Base-by-base conservation (phyloP, 1,140 invertebrate species). In the Bombus sylvicola region DNA sequence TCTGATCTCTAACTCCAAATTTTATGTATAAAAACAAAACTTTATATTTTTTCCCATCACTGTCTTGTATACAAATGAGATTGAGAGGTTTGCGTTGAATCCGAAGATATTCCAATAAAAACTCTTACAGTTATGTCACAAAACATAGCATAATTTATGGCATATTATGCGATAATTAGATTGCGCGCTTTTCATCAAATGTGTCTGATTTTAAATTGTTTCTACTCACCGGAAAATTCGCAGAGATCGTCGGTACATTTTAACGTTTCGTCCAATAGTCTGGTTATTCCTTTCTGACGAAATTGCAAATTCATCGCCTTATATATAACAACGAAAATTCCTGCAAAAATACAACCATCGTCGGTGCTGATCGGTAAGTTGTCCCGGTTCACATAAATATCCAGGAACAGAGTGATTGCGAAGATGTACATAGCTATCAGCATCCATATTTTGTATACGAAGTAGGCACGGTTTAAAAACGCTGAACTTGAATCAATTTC, bases 361-460 rank as follows among this genome's bases (percentile, higher is more conserved):
- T 94, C 91, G 68, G 91, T 93, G 57, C 91, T 84, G 39, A 92
- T 89, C 47, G 87, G 81, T 39, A 93, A 71, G 39, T 94, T 78
- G 28, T 91, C 83, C n/a, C 86, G 75, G 64, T 83, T 87, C 59
- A 37, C 5, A 25, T 31, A 90, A 34, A 90, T 79, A 25, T 92
- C 90, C 13, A 83, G 76, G 28, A 87, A 75, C 1, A 91, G 5
- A 4, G 85, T 86, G 1, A 84, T 31, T 6, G 75, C 53, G 9
- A 92, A 88, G 47, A 87, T 37, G 39, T 72, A 37, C 73, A 91
- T 87, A n/a, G 41, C 41, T 2, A 13, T 15, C 10, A 92, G 3
- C 28, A 88, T 71, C 34, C 64, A 87, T 76, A 83, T 81, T 79
- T 92, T 91, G 81, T 89, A 92, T 62, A 79, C 31, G 28, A 83